phyloP scores from a whole-genome alignment of 1,140 invertebrate genomes.

The Vanessa tameamea region DNA sequence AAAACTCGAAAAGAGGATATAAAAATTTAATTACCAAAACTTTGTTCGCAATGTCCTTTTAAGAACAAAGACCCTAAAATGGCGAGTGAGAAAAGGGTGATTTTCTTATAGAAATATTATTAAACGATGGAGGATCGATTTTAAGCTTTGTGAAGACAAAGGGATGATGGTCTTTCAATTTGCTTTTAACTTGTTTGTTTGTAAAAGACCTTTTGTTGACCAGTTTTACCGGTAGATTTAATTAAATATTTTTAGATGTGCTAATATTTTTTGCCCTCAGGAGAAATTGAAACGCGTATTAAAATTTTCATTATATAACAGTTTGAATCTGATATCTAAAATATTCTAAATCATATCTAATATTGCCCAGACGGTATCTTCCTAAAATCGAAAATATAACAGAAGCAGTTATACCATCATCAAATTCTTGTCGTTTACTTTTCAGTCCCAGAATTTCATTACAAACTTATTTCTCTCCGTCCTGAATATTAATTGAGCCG shows the following conservation, averaged over 20 bases:
- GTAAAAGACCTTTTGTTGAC: constrained; percentile 45
- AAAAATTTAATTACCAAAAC: constrained; percentile 75
- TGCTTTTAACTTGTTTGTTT: constrained; percentile 53
- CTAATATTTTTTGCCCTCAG: not conserved
- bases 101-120: constrained; percentile 70
- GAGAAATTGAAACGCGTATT: not conserved
- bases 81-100: constrained; percentile 47
- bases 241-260: constrained; percentile 9
- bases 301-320: too few relatives aligned
- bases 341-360: too few relatives aligned
- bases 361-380: too few relatives aligned
- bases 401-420: not conserved
- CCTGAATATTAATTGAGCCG: constrained; percentile 31
- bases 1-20: constrained; percentile 52
- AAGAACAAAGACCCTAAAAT: constrained; percentile 60
- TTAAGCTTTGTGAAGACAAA: constrained; percentile 53
- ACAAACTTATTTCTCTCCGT: constrained; percentile 22
- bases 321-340: too few relatives aligned
- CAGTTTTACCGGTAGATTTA: constrained; percentile 39
- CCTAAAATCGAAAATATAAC: not conserved
- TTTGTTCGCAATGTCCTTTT: constrained; percentile 48
- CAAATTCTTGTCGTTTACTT: constrained; percentile 8
- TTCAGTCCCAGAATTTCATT: constrained; percentile 9
- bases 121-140: constrained; percentile 67
- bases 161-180: constrained; percentile 51